Base-by-base conservation (phyloP, 1,140 invertebrate genomes). In the Conus ventricosus region DNA sequence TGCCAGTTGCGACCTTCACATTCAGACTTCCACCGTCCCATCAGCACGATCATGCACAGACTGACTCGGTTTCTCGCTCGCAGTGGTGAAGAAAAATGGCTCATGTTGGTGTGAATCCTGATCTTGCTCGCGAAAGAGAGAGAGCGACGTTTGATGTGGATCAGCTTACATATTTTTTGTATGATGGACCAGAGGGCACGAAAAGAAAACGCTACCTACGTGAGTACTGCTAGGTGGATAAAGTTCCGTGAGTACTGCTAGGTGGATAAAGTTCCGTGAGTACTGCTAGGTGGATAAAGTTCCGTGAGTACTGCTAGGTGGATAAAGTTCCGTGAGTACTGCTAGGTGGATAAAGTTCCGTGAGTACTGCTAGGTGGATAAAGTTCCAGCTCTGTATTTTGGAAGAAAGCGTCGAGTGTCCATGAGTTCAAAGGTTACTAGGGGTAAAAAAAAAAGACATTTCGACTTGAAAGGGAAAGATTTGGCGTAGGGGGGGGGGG, bases 91-190 rank as follows among this genome's bases (percentile, higher is more conserved):
- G 4, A 27, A n/a, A 27, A 60, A 84, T 63, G 82, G 55, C 82
- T 7, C 11, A 6, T 7, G 10, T 5, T 63, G 57, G 54, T 25
- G 90, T 92, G 15, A 92, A 93, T 78, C 87, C 89, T 10, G 92
- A 93, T 60, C 27, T 93, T 4, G 85, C 71, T 5, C 89, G 75
- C 13, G 92, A 91, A 57, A 89, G 92, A 86, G 39, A 88, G 25
- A 86, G 78, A 25, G 91, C 90, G 4, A 90, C 90, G 15, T 92
- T 93, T 89, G 91, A 93, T 85, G 85, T 84, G 23, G 88, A 91
- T 39, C 89, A 91, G 80, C 80, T 93, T 23, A 93, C 92, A 63
- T 85, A 91, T 84, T 87, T 91, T 23, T 71, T 93, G n/a, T 91
- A 92, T 80, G 87, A 85, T 53, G 92, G 92, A 60, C 90, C 91